A percentile compares a stretch with the other conserved stretches of the same genome.
phyloP scores from a whole-genome alignment of 2,113 vertebrate genomes.

The Pterocles gutturalis region DNA sequence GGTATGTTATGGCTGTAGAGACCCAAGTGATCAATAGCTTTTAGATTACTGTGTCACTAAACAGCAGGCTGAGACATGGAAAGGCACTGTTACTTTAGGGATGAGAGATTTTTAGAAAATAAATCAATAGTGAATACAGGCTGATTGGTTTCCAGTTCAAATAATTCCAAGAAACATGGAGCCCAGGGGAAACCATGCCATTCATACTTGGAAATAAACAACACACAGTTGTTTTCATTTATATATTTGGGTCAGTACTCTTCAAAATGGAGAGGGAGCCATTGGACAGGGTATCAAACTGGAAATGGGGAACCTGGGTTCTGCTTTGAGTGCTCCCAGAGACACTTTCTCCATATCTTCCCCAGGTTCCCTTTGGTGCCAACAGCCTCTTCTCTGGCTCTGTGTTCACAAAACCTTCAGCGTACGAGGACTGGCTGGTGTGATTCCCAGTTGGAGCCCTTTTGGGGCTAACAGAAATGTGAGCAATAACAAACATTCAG shows the following conservation, averaged over 20 bases:
- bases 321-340: neutral
- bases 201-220: slow-evolving; percentile 39
- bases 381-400: neutral
- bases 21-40: slow-evolving; percentile 62
- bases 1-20: slow-evolving; percentile 19
- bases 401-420: neutral
- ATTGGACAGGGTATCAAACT: neutral
- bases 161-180: slow-evolving; percentile 61
- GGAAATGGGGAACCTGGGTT: neutral
- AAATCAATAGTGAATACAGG: slow-evolving; percentile 54
- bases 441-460: neutral
- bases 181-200: slow-evolving; percentile 8
- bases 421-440: fast-evolving
- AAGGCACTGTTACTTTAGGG: slow-evolving; percentile 30
- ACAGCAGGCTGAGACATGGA: slow-evolving; percentile 42
- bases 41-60: slow-evolving; percentile 63
- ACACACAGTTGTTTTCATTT: slow-evolving; percentile 6
- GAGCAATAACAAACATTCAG: neutral
- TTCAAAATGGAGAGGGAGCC: neutral
- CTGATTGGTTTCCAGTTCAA: slow-evolving; percentile 60
- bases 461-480: neutral
- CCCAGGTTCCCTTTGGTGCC: neutral
- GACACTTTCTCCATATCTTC: neutral
- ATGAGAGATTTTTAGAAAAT: slow-evolving; percentile 59
- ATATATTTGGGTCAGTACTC: slow-evolving; percentile 49